A percentile compares a stretch with the other conserved stretches of the same genome.
phyloP scores from a whole-genome alignment of 2,113 vertebrate species.

The Hylia prasina region DNA sequence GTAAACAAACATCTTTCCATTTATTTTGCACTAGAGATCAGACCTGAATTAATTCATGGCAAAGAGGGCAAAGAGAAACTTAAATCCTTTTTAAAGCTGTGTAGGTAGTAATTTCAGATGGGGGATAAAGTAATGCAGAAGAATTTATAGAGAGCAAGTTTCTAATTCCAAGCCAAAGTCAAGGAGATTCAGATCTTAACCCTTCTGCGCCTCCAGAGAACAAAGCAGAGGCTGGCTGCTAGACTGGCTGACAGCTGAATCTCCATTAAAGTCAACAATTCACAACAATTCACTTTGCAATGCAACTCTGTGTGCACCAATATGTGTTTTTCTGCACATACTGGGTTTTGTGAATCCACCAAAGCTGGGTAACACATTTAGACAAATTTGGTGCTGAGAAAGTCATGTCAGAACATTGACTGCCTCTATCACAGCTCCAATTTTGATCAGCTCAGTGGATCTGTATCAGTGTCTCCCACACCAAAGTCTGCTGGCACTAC shows the following conservation, averaged over 20 bases:
- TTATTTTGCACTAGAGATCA: slow-evolving; percentile 25
- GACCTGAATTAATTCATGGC: slow-evolving; percentile 21
- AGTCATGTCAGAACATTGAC: not conserved
- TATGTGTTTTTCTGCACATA: not conserved
- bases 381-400: not conserved
- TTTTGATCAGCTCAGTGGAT: not conserved
- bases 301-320: not conserved
- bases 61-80: slow-evolving; percentile 19
- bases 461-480: not conserved
- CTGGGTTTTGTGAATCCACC: not conserved
- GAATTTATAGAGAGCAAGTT: not conserved
- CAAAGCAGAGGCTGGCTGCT: not conserved
- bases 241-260: not conserved
- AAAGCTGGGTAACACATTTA: not conserved
- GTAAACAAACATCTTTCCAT: slow-evolving; percentile 33
- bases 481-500: not conserved
- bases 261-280: not conserved
- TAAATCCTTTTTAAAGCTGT: slow-evolving; percentile 39
- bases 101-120: slow-evolving; percentile 43
- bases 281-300: not conserved
- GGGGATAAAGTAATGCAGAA: slow-evolving; percentile 40
- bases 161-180: slow-evolving; percentile 37
- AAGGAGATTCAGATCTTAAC: slow-evolving; percentile 43
- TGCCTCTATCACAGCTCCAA: not conserved
- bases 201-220: not conserved